A percentile compares a stretch with the other conserved stretches of the same genome.
Conservation (phyloP, 2,113 vertebrate genomes). For the Chaetura pelagica region DNA sequence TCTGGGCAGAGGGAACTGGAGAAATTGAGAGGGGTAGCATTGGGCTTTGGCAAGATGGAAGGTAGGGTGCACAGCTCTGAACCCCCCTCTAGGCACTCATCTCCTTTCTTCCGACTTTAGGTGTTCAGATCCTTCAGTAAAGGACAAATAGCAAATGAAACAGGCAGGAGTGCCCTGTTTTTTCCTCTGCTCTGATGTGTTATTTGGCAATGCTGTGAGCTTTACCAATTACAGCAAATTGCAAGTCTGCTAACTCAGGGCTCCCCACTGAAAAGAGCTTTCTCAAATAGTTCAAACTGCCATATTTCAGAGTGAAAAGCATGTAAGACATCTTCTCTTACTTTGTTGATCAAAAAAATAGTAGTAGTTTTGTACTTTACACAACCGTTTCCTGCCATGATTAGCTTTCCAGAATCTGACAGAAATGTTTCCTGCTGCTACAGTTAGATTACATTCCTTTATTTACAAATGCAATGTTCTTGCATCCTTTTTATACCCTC, state of each 20-base stretch:
- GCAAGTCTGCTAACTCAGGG: background rate
- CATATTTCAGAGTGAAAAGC: conserved; percentile 1
- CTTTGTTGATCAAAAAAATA: conserved; percentile 46
- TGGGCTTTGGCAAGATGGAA: background rate
- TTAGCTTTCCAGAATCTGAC: conserved; percentile 3
- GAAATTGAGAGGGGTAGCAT: background rate
- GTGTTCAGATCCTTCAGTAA: background rate
- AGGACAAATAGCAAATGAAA: background rate
- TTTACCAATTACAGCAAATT: background rate
- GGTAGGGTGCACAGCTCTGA: background rate
- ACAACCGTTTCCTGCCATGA: background rate
- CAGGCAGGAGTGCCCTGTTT: background rate
- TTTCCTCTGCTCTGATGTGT: background rate
- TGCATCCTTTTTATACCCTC: background rate
- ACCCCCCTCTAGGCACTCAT: rapidly evolving
- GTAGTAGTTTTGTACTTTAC: background rate
- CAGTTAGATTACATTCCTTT: background rate
- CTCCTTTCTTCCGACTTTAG: background rate
- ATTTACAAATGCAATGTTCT: conserved; percentile 24
- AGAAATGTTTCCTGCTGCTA: conserved; percentile 35
- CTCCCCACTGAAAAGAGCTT: background rate
- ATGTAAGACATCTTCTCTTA: background rate
- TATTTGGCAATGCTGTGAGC: background rate
- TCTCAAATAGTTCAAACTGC: background rate
- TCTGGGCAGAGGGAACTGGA: background rate